phyloP scores from a whole-genome alignment of 2,797 vertebrate genomes.

The Chrysocyon brachyurus region DNA sequence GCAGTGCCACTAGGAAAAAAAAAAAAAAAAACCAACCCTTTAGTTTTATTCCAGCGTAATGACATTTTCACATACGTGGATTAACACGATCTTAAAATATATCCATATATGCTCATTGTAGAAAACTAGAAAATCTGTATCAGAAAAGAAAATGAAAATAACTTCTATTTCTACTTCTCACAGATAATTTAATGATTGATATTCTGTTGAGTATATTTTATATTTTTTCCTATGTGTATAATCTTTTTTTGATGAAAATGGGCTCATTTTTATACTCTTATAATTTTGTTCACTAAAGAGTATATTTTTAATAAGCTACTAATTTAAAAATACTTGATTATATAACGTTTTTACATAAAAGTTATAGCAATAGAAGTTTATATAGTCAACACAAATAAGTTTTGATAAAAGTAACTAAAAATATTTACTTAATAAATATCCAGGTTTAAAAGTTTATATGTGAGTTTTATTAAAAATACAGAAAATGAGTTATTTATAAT shows the following conservation, averaged over 20 bases:
- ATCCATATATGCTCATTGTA: conserved; percentile 12
- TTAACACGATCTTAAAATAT: conserved; percentile 45
- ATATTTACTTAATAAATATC: conserved; percentile 8
- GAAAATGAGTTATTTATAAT: conserved; percentile 16
- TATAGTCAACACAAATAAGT: not conserved
- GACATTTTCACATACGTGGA: not conserved
- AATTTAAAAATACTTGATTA: conserved; percentile 37
- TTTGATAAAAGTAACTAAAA: conserved; percentile 49
- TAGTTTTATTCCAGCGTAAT: conserved; percentile 39
- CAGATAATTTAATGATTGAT: conserved; percentile 22
- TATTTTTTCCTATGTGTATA: not conserved
- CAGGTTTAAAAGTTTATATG: not conserved
- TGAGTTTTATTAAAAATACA: conserved; percentile 34
- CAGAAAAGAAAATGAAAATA: conserved; percentile 55
- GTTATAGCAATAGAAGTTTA: conserved; percentile 18
- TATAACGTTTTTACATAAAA: conserved; percentile 34
- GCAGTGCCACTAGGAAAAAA: not conserved
- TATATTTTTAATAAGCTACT: conserved; percentile 55
- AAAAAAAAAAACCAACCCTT: not conserved
- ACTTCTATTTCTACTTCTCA: not conserved
- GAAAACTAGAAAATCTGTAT: conserved; percentile 41
- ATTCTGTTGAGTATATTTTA: conserved; percentile 15
- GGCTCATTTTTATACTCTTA: conserved; percentile 2
- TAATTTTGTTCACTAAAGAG: conserved; percentile 31
- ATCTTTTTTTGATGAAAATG: conserved; percentile 58